Percentiles rank a stretch among this genome's conserved stretches.
phyloP scores from a whole-genome alignment of 1,140 invertebrate species.

The Battus philenor region DNA sequence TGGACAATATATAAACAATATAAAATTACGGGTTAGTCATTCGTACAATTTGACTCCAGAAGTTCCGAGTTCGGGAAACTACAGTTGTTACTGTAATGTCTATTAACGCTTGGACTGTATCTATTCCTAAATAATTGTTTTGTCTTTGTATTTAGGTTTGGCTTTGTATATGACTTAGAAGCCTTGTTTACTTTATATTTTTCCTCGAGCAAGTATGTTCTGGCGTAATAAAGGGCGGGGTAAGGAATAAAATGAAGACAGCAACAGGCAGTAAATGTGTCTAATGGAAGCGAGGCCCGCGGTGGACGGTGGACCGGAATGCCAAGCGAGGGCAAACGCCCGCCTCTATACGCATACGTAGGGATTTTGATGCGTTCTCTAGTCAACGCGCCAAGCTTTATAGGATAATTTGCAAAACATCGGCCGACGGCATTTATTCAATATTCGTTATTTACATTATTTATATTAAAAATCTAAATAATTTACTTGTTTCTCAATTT shows the following conservation, averaged over 20 bases:
- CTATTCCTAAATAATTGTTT: too few species aligned
- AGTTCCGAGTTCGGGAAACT: too few species aligned
- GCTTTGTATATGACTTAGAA: neutral
- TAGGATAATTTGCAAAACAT: conserved; percentile 14
- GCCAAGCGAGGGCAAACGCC: conserved; percentile 11
- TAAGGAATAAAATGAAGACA: conserved; percentile 14
- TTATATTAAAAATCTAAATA: too few species aligned
- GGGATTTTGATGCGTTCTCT: conserved; percentile 14
- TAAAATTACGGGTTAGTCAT: too few species aligned
- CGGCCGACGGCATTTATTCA: neutral
- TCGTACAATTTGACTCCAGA: too few species aligned
- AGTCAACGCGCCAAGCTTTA: conserved; percentile 10
- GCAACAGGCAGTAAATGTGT: conserved; percentile 16
- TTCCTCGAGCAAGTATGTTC: neutral
- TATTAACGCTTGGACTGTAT: too few species aligned
- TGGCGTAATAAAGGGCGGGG: conserved; percentile 11
- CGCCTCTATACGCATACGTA: neutral
- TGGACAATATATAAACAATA: too few species aligned
- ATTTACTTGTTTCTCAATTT: too few species aligned
- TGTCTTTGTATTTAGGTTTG: too few species aligned
- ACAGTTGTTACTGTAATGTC: too few species aligned
- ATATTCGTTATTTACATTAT: too few species aligned
- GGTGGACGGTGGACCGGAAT: conserved; percentile 12
- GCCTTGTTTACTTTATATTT: conserved; percentile 6
- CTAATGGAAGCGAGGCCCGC: conserved; percentile 12